Evolutionary conservation across 2,113 vertebrate genomes (phyloP), one percentile per base, ranked within the genome.

Genomic region (Lycocorax pyrrhopterus): DNA sequence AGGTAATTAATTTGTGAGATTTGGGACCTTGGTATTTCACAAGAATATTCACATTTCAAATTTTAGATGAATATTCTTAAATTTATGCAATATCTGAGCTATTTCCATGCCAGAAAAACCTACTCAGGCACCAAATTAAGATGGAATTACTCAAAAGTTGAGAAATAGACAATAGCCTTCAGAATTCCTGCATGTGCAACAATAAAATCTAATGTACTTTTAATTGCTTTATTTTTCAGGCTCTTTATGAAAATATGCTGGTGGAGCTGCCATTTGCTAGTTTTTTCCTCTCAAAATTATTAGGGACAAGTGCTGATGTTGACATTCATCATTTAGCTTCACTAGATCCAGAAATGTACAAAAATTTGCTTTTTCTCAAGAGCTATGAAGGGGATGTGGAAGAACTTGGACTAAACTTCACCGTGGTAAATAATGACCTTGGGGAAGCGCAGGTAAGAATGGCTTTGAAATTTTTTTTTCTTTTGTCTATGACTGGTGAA

Each of bases 291-390:
- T 99, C 99, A 74, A 99, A 99, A 94, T 97, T 99, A 76, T 93
- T 99, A 90, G 99, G 99, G 35, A 99, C 99, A 71, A 99, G 98
- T 4, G 99, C 99, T 3, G 99, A 99, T 14, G 99, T 99, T 88
- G 99, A 99, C 96, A 99, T 99, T 93, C 99, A 99, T 97, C 99
- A 99, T 91, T 97, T 99, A 94, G 99, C 99, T 49, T 99, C 99
- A 1, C 78, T 99, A 74, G 99, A 99, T 95, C 99, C 99, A 0
- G 99, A 99, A 96, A 99, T 99, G 98, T 99, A 99, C 95, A 98
- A 98, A 80, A 99, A 99, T 86, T 97, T 99, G 52, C 99, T 99
- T 63, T 99, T 99, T 94, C 99, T 99, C 80, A 99, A 99, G 98
- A 99, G 99, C 98, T 99, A 99, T 4, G 99, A 99, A 90, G 99